Evolutionary conservation across 2,797 vertebrate genomes (phyloP).

Genomic region (Tangara arthus): DNA sequence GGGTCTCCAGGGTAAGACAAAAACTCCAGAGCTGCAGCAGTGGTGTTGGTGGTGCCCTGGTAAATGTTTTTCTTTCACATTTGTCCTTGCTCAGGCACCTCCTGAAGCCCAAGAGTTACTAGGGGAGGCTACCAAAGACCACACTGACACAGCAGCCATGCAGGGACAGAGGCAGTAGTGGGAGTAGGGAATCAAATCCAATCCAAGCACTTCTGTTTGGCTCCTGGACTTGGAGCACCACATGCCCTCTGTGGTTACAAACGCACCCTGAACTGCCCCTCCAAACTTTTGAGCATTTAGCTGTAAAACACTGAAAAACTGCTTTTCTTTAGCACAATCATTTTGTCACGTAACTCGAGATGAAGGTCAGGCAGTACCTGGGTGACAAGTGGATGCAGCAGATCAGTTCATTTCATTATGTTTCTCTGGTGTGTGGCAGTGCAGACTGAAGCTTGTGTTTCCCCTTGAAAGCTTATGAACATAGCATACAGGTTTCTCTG

Average conservation of each 20-base stretch:
- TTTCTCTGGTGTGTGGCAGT: background rate
- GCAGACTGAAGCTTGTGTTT: background rate
- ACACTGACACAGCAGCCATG: background rate
- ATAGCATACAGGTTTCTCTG: background rate
- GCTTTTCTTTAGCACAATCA: background rate
- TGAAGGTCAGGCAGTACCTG: background rate
- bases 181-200: background rate
- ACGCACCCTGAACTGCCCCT: background rate
- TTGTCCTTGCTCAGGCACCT: background rate
- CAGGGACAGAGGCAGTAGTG: background rate
- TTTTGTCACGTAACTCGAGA: background rate
- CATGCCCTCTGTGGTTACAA: background rate
- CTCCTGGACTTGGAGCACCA: fast-evolving
- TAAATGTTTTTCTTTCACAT: background rate
- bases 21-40: background rate
- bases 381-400: background rate
- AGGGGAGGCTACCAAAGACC: background rate
- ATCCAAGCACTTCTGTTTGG: background rate
- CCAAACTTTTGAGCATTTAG: background rate
- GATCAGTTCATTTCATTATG: background rate
- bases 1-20: background rate
- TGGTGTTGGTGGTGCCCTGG: background rate
- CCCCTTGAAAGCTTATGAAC: background rate
- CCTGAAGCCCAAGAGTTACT: background rate
- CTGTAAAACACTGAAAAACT: background rate